Percentiles rank a stretch among this genome's conserved stretches.
These are phyloP conservation scores for Poecilobothrus nobilitatus DNA, from an alignment of 2,888 invertebrate species.

Conservation along the genomic window DNA sequence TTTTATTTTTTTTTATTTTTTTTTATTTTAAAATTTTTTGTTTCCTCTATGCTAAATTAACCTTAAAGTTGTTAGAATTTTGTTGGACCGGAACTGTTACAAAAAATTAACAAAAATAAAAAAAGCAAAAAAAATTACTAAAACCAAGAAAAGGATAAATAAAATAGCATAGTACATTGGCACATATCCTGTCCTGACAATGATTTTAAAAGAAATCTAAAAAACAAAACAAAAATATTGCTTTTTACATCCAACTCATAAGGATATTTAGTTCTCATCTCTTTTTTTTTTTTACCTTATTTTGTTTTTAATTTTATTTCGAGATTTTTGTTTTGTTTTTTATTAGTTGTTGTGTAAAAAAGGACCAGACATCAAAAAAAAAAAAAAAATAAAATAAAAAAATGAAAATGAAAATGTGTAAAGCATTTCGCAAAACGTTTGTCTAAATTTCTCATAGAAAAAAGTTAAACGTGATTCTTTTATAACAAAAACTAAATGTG, in stretches of 20 bases:
- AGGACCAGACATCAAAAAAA: too few relatives aligned
- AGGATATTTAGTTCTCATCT: too few relatives aligned
- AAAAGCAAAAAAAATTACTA: neutral
- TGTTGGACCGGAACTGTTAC: neutral
- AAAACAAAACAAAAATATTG: neutral
- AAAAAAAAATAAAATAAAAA: too few relatives aligned
- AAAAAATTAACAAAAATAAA: neutral
- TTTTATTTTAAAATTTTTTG: neutral
- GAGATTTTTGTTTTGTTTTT: too few relatives aligned
- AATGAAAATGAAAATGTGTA: too few relatives aligned
- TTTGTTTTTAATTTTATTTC: too few relatives aligned
- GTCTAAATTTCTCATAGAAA: too few relatives aligned
- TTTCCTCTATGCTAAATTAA: neutral
- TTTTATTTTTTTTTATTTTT: neutral
- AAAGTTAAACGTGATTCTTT: too few relatives aligned
- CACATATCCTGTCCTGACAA: neutral
- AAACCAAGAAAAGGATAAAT: neutral
- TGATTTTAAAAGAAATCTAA: neutral
- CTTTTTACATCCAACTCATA: neutral
- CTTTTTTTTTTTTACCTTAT: too few relatives aligned
- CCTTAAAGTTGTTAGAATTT: slow-evolving; percentile 6
- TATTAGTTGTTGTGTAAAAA: too few relatives aligned
- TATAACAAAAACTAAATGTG: too few relatives aligned
- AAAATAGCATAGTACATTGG: neutral
- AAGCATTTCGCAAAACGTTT: too few relatives aligned